Base-by-base conservation (phyloP, 1,140 invertebrate genomes). In the Globodera rostochiensis region DNA sequence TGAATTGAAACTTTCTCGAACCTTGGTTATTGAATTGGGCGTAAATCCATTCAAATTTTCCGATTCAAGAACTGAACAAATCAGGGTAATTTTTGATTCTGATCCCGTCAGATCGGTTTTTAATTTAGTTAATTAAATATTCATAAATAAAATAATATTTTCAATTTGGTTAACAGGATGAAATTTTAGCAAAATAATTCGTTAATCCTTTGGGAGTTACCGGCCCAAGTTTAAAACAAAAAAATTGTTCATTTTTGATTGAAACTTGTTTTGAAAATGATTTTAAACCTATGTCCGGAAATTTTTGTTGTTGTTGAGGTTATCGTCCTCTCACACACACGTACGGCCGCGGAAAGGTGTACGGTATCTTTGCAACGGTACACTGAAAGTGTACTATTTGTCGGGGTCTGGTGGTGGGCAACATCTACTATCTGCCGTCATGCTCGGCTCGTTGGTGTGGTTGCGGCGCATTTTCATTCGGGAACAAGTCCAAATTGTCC, bases 381-480 rank as follows among this genome's bases (percentile, higher is more conserved):
- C n/a, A 45, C 91, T 99, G n/a, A 99, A 99, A 92, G 94, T 98
- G 1, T 99, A 98, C 91, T 99, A 99, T 90, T 91, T 98, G 73
- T 97, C 97, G 64, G 94, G 98, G 98, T 69, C 94, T 93, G 91
- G 94, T 96, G 9, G 95, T 98, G 90, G 98, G 98, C 89, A 97
- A 97, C 90, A 95, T 98, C n/a, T n/a, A 98, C 91, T 93, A 96
- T 84, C 92, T 99, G 47, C 96, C 97, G 71, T 97, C 96, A 94
- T 98, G 91, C 93, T 98, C 77, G 94, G 94, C 81, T 95, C 96
- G 83, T 92, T 98, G 86, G 95, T 96, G 19, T 90, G 98, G 64
- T 93, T 98, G 64, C 92, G 98, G 85, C 94, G 96, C 88, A 95
- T 99, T 84, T 93, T 98, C 81, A 92, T 98, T 57, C 91, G 95